Conservation (phyloP, 2,888 invertebrate genomes). For the Noctua pronuba region DNA sequence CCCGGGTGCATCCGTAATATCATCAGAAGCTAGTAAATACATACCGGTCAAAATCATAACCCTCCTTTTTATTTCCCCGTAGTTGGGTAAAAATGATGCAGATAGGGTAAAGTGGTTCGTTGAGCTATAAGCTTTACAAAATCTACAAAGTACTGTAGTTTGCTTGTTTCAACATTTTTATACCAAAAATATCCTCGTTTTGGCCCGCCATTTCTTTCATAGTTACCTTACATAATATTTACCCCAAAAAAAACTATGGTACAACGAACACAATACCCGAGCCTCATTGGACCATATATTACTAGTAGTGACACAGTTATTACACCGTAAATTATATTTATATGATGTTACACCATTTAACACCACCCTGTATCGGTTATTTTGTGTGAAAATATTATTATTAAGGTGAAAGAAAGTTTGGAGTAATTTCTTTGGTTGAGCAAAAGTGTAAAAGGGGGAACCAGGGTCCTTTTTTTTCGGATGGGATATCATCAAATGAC, state of each 20-base stretch:
- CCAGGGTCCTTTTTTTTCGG: too few species aligned
- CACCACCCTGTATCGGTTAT: conserved; percentile 52
- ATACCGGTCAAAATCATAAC: too few species aligned
- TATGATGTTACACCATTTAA: conserved; percentile 67
- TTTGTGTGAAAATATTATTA: conserved; percentile 49
- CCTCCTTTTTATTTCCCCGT: too few species aligned
- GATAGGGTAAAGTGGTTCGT: not conserved
- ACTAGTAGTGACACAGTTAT: conserved; percentile 58
- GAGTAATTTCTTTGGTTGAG: not conserved
- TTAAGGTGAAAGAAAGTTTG: conserved; percentile 1
- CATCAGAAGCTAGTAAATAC: too few species aligned
- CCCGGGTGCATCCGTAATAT: too few species aligned
- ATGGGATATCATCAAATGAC: too few species aligned
- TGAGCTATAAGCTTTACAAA: not conserved
- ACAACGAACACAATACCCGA: conserved; percentile 46
- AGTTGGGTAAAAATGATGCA: not conserved
- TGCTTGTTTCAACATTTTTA: not conserved
- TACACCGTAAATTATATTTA: conserved; percentile 67
- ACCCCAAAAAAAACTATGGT: conserved; percentile 37
- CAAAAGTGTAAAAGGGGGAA: not conserved
- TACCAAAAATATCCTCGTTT: not conserved
- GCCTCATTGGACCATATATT: conserved; percentile 57
- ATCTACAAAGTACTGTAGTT: not conserved
- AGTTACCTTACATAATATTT: conserved; percentile 36
- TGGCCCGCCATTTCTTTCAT: not conserved